Percentiles rank a stretch among this genome's conserved stretches.
Evolutionary conservation across 2,113 vertebrate genomes (phyloP).

Genomic region (Tupaia tana): DNA sequence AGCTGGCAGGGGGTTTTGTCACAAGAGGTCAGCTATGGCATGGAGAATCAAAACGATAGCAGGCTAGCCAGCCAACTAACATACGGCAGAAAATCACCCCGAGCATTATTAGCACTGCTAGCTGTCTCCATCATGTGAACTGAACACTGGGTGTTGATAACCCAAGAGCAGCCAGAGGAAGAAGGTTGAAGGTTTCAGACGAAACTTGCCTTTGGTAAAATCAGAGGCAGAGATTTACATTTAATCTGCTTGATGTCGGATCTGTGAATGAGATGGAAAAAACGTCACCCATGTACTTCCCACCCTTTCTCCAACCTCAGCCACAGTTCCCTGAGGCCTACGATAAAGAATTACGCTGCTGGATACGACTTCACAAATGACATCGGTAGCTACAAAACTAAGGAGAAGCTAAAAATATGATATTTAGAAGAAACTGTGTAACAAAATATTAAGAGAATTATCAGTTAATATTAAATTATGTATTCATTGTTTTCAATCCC

Average conservation of each 20-base stretch:
- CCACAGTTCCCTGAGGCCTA: background rate
- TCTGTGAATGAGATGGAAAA: slow-evolving; percentile 5
- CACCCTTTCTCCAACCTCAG: background rate
- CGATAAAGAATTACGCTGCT: background rate
- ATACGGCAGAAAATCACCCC: background rate
- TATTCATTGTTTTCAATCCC: background rate
- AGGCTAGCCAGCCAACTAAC: background rate
- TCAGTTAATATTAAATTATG: background rate
- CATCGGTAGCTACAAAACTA: background rate
- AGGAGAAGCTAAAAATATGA: background rate
- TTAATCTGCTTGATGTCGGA: background rate
- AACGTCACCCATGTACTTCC: background rate
- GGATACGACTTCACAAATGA: background rate
- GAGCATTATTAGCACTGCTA: background rate
- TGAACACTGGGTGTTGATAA: background rate
- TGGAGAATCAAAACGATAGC: background rate
- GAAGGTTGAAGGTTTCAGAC: background rate
- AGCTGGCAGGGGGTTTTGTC: slow-evolving; percentile 27
- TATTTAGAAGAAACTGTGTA: background rate
- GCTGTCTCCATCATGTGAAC: background rate
- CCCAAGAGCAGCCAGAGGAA: background rate
- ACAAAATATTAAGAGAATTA: background rate
- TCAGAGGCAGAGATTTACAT: background rate
- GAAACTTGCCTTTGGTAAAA: background rate
- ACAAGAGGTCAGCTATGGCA: slow-evolving; percentile 44